Conservation (phyloP, 2,888 invertebrate species). For the Chaetogeoica ovagalla region DNA sequence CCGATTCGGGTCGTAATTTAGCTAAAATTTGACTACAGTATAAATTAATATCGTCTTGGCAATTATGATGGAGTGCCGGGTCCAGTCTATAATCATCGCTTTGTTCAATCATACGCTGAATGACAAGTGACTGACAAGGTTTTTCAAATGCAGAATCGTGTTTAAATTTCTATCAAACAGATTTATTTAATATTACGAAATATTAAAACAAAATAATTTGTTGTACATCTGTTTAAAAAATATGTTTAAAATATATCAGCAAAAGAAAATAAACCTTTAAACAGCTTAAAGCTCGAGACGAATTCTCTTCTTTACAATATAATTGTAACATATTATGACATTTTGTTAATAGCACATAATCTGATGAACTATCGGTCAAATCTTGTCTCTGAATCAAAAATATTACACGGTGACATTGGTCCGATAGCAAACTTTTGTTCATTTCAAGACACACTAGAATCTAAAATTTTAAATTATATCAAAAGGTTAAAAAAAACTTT, state of each 20-base stretch:
- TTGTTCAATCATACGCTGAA: slow-evolving; percentile 86
- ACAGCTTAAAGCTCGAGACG: slow-evolving; percentile 73
- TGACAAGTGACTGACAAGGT: slow-evolving; percentile 81
- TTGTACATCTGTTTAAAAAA: no score
- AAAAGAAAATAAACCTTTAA: slow-evolving; percentile 67
- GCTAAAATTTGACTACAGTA: slow-evolving; percentile 66
- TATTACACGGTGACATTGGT: slow-evolving; percentile 75
- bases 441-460: slow-evolving; percentile 79
- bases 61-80: slow-evolving; percentile 78
- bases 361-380: slow-evolving; percentile 81
- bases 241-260: not conserved
- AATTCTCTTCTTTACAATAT: slow-evolving; percentile 77
- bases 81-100: slow-evolving; percentile 89
- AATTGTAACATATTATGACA: slow-evolving; percentile 85
- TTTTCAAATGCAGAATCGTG: slow-evolving; percentile 79
- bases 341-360: slow-evolving; percentile 79
- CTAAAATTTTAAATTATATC: slow-evolving; percentile 59
- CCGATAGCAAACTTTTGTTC: slow-evolving; percentile 65
- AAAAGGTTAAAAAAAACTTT: not conserved
- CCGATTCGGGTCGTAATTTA: slow-evolving; percentile 65
- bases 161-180: slow-evolving; percentile 60
- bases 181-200: not conserved
- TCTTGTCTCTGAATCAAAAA: slow-evolving; percentile 87
- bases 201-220: slow-evolving; percentile 31
- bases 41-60: slow-evolving; percentile 78